These are phyloP conservation scores for Papilio aristodemus DNA, from an alignment of 1,140 invertebrate genomes.

Conservation along the genomic window DNA sequence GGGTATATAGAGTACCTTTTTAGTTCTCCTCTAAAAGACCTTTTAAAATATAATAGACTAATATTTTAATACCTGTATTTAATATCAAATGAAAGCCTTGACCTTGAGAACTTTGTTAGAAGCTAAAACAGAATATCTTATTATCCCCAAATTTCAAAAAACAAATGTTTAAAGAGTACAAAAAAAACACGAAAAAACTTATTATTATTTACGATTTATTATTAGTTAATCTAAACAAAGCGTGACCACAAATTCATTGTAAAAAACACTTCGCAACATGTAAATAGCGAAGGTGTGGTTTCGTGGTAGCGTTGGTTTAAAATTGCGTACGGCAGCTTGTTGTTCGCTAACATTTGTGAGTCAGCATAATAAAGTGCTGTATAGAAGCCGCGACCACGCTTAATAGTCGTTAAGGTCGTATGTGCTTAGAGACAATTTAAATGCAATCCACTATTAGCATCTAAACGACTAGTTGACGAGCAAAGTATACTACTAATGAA, in stretches of 20 bases:
- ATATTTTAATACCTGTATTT: not conserved
- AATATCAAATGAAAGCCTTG: not conserved
- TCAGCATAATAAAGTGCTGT: conserved; percentile 12
- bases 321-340: not conserved
- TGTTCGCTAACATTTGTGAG: not conserved
- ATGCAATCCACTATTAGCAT: conserved; percentile 23
- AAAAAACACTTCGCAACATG: not conserved
- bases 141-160: too few species aligned
- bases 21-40: not conserved
- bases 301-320: conserved; percentile 1
- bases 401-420: conserved; percentile 13
- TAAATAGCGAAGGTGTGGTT: not conserved
- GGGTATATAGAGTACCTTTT: not conserved
- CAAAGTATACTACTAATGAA: not conserved
- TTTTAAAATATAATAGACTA: not conserved
- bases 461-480: conserved; percentile 1
- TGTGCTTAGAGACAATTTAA: conserved; percentile 17
- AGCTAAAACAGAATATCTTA: not conserved
- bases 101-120: not conserved
- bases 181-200: too few species aligned
- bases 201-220: not conserved
- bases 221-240: conserved; percentile 3
- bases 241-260: not conserved
- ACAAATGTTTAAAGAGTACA: too few species aligned
- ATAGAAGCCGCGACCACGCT: conserved; percentile 1